A percentile compares a stretch with the other conserved stretches of the same genome.
Evolutionary conservation across 2,888 invertebrate species (phyloP).

Genomic region (Hydriomena furcata): DNA sequence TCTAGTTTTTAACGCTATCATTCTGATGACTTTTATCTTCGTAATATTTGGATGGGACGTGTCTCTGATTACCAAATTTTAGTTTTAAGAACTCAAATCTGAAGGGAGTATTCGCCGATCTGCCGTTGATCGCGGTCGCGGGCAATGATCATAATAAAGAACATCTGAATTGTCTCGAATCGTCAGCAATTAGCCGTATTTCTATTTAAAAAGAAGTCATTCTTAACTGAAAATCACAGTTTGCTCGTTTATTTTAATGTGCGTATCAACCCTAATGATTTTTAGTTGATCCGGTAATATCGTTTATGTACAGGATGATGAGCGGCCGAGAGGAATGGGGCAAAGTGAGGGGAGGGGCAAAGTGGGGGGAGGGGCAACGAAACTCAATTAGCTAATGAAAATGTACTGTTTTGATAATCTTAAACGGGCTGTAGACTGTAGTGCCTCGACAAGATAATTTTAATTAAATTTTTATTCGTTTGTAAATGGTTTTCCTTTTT

Average conservation of each 20-base stretch:
- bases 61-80: too few relatives aligned
- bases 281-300: slow-evolving; percentile 51
- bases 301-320: slow-evolving; percentile 58
- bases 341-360: slow-evolving; percentile 16
- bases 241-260: not conserved
- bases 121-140: too few relatives aligned
- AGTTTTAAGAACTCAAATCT: too few relatives aligned
- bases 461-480: slow-evolving; percentile 33
- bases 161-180: too few relatives aligned
- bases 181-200: too few relatives aligned
- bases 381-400: slow-evolving; percentile 81
- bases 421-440: slow-evolving; percentile 41
- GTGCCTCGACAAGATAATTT: slow-evolving; percentile 29
- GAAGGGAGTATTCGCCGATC: too few relatives aligned
- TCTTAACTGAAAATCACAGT: too few relatives aligned
- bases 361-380: slow-evolving; percentile 25
- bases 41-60: too few relatives aligned
- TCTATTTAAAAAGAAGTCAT: too few relatives aligned
- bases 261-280: slow-evolving; percentile 48
- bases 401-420: slow-evolving; percentile 63
- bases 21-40: too few relatives aligned
- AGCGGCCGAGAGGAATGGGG: slow-evolving; percentile 33
- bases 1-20: too few relatives aligned
- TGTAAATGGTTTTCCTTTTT: slow-evolving; percentile 12
- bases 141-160: too few relatives aligned